These are phyloP conservation scores for Lophotis ruficrista DNA, from an alignment of 2,113 vertebrate genomes.

Conservation along the genomic window DNA sequence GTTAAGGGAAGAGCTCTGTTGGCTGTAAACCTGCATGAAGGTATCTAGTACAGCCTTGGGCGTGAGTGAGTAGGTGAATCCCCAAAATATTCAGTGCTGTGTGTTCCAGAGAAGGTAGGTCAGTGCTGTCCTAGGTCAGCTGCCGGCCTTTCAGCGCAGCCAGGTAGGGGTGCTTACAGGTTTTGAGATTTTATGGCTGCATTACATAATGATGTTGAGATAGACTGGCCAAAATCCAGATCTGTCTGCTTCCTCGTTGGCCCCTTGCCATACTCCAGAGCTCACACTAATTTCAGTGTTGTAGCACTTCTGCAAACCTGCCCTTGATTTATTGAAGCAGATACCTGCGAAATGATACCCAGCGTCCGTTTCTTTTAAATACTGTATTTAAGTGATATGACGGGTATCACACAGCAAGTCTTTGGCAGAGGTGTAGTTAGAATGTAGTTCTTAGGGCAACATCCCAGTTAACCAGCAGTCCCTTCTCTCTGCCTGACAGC, in stretches of 20 bases:
- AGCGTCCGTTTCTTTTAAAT: not conserved
- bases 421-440: not conserved
- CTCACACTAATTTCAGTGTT: not conserved
- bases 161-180: not conserved
- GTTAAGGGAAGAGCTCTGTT: not conserved
- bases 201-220: not conserved
- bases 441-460: not conserved
- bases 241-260: not conserved
- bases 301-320: not conserved
- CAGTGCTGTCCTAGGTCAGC: not conserved
- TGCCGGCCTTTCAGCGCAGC: not conserved
- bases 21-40: not conserved
- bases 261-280: not conserved
- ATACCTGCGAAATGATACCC: not conserved
- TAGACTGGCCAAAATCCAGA: not conserved
- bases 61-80: not conserved
- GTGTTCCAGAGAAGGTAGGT: not conserved
- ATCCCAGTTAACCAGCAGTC: not conserved
- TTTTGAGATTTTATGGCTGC: not conserved
- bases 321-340: not conserved
- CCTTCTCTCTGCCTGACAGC: not conserved
- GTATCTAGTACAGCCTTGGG: not conserved
- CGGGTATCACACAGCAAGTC: not conserved
- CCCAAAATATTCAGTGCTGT: not conserved
- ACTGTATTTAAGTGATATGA: not conserved